Evolutionary conservation across 2,888 invertebrate genomes (phyloP).

Genomic region (Alloplasta piceator): DNA sequence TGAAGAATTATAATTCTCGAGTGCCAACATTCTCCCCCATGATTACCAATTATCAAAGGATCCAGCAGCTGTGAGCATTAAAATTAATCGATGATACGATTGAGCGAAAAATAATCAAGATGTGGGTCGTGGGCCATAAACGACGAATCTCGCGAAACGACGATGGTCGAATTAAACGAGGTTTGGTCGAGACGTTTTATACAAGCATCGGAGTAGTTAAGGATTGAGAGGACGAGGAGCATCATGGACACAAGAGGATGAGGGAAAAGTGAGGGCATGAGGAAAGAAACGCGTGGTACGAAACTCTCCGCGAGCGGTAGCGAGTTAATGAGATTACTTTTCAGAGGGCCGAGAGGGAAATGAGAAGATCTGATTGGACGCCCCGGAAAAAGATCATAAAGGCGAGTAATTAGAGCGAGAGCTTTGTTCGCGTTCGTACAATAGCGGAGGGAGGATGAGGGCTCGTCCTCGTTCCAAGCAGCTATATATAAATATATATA

Average conservation of each 20-base stretch:
- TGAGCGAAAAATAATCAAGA: neutral
- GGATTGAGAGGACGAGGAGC: constrained; percentile 47
- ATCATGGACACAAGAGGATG: constrained; percentile 48
- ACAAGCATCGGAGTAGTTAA: constrained; percentile 47
- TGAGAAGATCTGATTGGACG: constrained; percentile 79
- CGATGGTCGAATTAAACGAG: neutral
- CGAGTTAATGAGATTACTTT: constrained; percentile 79
- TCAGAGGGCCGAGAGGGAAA: constrained; percentile 74
- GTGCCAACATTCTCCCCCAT: too few relatives aligned
- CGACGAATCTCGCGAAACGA: neutral
- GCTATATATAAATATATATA: neutral
- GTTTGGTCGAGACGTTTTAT: constrained; percentile 1
- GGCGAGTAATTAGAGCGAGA: constrained; percentile 78
- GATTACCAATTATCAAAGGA: too few relatives aligned
- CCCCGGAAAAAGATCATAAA: constrained; percentile 79
- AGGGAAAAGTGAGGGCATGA: constrained; percentile 58
- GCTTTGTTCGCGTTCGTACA: constrained; percentile 76
- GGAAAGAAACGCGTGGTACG: constrained; percentile 54
- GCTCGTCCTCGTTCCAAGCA: constrained; percentile 40
- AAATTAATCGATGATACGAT: neutral
- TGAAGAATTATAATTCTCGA: neutral
- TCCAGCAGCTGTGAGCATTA: neutral
- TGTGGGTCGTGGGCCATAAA: neutral
- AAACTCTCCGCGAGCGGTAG: constrained; percentile 64
- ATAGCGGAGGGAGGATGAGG: constrained; percentile 60